Percentiles rank a stretch among this genome's conserved stretches.
These are phyloP conservation scores for Adelognathus sp. DNA, from an alignment of 2,888 invertebrate species.

Conservation along the genomic window DNA sequence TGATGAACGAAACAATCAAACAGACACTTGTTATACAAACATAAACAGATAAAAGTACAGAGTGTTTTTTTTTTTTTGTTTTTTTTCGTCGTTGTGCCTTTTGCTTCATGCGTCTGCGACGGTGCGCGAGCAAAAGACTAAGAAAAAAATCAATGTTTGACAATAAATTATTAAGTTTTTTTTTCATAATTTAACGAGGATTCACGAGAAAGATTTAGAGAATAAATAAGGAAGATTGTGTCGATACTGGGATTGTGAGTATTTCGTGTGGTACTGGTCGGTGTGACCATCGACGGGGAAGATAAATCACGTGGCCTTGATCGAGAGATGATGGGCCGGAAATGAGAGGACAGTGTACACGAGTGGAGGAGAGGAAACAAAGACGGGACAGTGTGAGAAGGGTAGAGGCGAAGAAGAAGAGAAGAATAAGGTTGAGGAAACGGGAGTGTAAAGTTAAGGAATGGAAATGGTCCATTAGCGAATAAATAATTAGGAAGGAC, in stretches of 20 bases:
- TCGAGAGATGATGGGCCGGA: conserved; percentile 31
- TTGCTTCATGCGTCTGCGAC: neutral
- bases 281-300: conserved; percentile 18
- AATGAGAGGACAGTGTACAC: conserved; percentile 4
- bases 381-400: conserved; percentile 40
- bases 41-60: conserved; percentile 1
- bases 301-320: conserved; percentile 52
- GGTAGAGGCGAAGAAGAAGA: conserved; percentile 17
- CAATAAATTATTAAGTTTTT: conserved; percentile 56
- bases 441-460: neutral
- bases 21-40: conserved; percentile 36
- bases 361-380: conserved; percentile 24
- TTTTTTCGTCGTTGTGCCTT: neutral
- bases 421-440: conserved; percentile 1
- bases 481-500: conserved; percentile 41
- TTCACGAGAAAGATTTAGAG: neutral
- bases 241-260: conserved; percentile 36
- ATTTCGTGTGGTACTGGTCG: conserved; percentile 59
- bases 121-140: neutral
- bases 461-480: conserved; percentile 1
- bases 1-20: conserved; percentile 45
- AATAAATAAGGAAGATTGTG: conserved; percentile 47
- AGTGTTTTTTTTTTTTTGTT: neutral
- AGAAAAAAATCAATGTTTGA: conserved; percentile 11
- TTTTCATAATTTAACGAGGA: conserved; percentile 22